phyloP scores from a whole-genome alignment of 2,113 vertebrate genomes.

The Hoplias malabaricus region DNA sequence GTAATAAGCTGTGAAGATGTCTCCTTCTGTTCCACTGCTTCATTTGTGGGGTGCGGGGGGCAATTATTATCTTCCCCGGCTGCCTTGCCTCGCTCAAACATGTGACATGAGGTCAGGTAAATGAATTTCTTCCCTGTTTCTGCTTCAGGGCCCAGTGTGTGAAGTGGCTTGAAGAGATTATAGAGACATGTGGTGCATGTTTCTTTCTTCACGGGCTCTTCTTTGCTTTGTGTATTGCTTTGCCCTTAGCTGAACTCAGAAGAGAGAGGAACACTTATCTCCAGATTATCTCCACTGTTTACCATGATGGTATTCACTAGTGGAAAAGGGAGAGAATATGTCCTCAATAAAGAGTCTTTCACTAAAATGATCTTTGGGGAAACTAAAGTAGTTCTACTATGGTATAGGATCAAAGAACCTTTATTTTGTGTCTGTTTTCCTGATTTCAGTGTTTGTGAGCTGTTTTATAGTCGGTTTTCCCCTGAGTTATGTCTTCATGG shows the following conservation, averaged over 20 bases:
- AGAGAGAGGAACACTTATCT: background rate
- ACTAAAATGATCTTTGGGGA: no score
- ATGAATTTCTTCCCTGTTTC: background rate
- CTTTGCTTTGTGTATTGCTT: background rate
- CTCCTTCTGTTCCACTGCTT: background rate
- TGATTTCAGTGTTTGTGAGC: background rate
- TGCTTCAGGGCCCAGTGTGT: background rate
- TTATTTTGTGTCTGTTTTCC: no score
- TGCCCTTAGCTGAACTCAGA: background rate
- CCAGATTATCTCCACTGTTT: background rate
- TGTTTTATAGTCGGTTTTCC: no score
- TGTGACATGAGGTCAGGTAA: background rate
- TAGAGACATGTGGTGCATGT: background rate
- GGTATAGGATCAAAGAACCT: no score
- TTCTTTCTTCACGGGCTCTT: background rate
- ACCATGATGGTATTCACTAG: no score
- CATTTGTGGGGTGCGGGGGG: background rate
- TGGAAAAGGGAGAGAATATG: no score
- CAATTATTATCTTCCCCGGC: background rate
- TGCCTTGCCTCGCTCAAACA: background rate
- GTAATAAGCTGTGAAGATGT: conserved; percentile 1
- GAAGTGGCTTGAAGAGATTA: background rate
- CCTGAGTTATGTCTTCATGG: no score
- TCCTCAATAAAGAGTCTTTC: no score
- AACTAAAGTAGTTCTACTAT: no score